Evolutionary conservation across 2,113 vertebrate genomes (phyloP), one percentile per base, ranked within the genome.

Genomic region (Amphiprion percula): DNA sequence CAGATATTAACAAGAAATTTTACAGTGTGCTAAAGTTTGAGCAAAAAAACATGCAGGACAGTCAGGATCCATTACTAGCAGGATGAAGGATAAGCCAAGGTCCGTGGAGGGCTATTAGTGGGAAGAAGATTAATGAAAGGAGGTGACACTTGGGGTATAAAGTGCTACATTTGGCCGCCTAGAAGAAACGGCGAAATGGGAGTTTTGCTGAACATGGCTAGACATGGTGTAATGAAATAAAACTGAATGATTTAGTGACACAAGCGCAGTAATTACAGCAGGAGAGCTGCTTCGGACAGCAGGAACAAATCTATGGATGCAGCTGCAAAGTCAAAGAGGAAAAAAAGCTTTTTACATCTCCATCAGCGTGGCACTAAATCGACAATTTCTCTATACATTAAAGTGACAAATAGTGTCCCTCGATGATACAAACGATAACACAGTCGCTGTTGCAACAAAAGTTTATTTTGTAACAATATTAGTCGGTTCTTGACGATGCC

Each of bases 121-220:
- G 44, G 56, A 73, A 62, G 72, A 69, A 61, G 87, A 91, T 85
- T 68, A 90, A 90, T 86, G 78, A 83, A 50, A 24, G 53, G 52
- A 79, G 81, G 80, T 26, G 77, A 85, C 86, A 82, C 80, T 46
- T 17, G 54, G 62, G 74, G 39, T 49, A 37, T 44, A 63, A 74
- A 71, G 69, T 46, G 50, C 49, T 77, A 55, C 66, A 73, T 79
- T 67, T 44, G 55, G 49, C 60, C 14, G 10, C 54, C 82, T 21
- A 47, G 47, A 37, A 61, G 19, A 59, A 65, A 24, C 10, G 1
- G 60, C 37, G 68, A 41, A 78, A 64, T 55, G 68, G 58, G 69
- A 46, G 30, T 58, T 71, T 59, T 50, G 56, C 55, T 37, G 16
- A 61, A 76, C 54, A 68, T 10, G 12, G 14, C 14, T 26, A 50